Evolutionary conservation across 2,113 vertebrate genomes (phyloP).

Genomic region (Phyllostomus discolor): DNA sequence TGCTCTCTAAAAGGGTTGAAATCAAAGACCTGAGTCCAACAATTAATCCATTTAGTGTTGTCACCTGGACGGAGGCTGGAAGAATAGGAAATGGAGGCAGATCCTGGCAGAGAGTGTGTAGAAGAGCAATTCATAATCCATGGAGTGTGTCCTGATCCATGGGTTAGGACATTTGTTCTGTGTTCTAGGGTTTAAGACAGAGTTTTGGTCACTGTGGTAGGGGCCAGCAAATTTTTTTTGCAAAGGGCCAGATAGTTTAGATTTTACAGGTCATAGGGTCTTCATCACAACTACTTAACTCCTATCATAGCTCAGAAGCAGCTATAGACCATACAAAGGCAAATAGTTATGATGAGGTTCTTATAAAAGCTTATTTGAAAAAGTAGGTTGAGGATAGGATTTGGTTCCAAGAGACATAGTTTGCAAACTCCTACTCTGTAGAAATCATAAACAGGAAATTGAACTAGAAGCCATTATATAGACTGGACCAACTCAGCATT

Average conservation of each 20-base stretch:
- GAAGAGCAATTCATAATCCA: background rate
- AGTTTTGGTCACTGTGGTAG: background rate
- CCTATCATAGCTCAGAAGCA: background rate
- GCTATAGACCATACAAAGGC: background rate
- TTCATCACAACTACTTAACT: background rate
- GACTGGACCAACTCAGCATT: background rate
- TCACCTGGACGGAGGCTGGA: background rate
- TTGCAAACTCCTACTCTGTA: background rate
- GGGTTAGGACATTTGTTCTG: background rate
- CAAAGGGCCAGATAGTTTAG: background rate
- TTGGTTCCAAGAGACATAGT: background rate
- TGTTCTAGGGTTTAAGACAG: background rate
- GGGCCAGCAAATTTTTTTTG: background rate
- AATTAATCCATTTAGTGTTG: background rate
- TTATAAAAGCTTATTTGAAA: background rate
- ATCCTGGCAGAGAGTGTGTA: rapidly evolving
- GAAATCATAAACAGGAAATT: background rate
- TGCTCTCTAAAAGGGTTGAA: background rate
- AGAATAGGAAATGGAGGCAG: background rate
- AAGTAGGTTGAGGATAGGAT: background rate
- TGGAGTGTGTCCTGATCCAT: too few relatives aligned
- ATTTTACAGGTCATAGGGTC: background rate
- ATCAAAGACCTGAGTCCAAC: background rate
- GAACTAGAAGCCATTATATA: background rate
- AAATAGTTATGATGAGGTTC: background rate